Percentiles rank a stretch among this genome's conserved stretches.
Evolutionary conservation across 2,113 vertebrate species (phyloP).

Genomic region (Epinephelus cyanopodus): DNA sequence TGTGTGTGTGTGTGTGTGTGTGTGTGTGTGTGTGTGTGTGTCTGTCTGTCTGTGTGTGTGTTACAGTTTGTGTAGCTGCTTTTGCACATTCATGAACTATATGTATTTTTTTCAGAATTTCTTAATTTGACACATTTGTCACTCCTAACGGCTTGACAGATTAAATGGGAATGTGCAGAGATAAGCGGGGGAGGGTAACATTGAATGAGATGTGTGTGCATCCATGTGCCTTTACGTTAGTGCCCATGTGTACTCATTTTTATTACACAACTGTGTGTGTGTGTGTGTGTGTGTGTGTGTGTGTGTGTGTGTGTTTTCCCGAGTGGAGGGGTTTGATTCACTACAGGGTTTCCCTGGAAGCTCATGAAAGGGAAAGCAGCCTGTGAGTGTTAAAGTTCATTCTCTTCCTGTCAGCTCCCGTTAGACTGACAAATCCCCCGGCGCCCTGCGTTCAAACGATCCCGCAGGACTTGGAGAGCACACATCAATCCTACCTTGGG

Average conservation of each 20-base stretch:
- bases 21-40: background rate
- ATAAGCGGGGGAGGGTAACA: conserved; percentile 14
- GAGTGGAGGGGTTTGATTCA: conserved; percentile 54
- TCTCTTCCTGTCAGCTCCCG: conserved; percentile 62
- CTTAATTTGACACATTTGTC: conserved; percentile 23
- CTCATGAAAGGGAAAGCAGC: conserved; percentile 74
- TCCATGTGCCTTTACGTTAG: conserved; percentile 6
- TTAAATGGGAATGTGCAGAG: conserved; percentile 36
- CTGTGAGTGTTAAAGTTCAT: conserved; percentile 67
- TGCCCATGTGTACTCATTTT: conserved; percentile 13
- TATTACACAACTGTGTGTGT: conserved; percentile 22
- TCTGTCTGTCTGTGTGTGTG: background rate
- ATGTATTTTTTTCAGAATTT: background rate
- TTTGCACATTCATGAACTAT: background rate
- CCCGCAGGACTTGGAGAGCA: conserved; percentile 33
- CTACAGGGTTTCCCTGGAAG: conserved; percentile 56
- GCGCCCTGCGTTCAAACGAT: conserved; percentile 31
- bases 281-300: conserved; percentile 13
- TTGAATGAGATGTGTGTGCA: conserved; percentile 1
- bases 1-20: background rate
- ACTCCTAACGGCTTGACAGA: conserved; percentile 41
- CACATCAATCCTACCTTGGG: conserved; percentile 47
- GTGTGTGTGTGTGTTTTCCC: conserved; percentile 23
- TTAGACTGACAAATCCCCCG: conserved; percentile 70
- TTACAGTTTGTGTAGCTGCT: background rate